Evolutionary conservation across 2,113 vertebrate genomes (phyloP).

Genomic region (Thunnus maccoyii): DNA sequence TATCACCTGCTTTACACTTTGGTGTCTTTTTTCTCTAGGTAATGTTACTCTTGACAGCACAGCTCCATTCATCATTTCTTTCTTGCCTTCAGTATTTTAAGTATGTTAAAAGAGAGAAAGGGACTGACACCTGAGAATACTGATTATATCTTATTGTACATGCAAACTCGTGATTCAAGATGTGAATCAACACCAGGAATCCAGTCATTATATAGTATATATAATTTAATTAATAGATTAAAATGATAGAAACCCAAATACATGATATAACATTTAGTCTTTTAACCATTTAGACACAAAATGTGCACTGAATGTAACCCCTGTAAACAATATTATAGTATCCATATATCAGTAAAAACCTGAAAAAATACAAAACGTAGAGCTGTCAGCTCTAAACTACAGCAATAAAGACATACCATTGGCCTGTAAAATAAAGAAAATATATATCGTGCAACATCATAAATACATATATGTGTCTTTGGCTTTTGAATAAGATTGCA

Average conservation of each 20-base stretch:
- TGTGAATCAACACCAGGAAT: not conserved
- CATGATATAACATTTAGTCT: not conserved
- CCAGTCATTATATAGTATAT: not conserved
- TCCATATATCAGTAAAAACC: not conserved
- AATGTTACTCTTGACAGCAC: too few species aligned
- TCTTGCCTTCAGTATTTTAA: too few species aligned
- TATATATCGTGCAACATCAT: conserved; percentile 11
- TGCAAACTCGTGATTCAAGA: too few species aligned
- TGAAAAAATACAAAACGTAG: not conserved
- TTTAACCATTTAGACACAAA: not conserved
- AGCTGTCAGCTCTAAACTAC: not conserved
- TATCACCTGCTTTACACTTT: too few species aligned
- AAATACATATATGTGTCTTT: conserved; percentile 25
- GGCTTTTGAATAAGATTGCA: conserved; percentile 28
- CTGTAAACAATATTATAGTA: conserved; percentile 29
- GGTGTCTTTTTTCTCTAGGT: too few species aligned
- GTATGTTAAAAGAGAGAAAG: too few species aligned
- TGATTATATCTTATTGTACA: too few species aligned
- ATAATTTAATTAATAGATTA: conserved; percentile 32
- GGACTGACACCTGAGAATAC: not conserved
- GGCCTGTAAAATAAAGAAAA: conserved; percentile 5
- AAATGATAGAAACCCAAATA: not conserved
- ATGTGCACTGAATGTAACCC: conserved; percentile 3
- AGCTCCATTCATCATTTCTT: too few species aligned
- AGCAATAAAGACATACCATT: conserved; percentile 4